Conservation (phyloP, 2,797 vertebrate genomes). For the Diplodus puntazzo region DNA sequence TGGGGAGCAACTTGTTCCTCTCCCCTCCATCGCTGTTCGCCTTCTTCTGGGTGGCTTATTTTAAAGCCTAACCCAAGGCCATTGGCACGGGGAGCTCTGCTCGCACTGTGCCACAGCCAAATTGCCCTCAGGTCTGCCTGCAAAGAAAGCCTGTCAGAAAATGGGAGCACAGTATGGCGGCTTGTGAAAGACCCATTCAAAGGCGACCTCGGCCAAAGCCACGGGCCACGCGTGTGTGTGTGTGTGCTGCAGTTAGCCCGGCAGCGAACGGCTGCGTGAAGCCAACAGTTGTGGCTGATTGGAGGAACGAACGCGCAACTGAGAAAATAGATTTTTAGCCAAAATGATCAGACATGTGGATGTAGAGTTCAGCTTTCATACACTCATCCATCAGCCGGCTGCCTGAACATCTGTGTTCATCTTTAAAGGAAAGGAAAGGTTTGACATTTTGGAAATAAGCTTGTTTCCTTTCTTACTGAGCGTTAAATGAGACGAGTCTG, state of each 20-base stretch:
- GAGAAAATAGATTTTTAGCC: neutral
- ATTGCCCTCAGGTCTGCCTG: constrained; percentile 57
- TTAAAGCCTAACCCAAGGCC: constrained; percentile 57
- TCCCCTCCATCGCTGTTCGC: constrained; percentile 24
- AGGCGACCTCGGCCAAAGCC: constrained; percentile 25
- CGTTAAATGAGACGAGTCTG: too few relatives aligned
- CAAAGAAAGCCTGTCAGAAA: constrained; percentile 54
- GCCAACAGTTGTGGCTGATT: constrained; percentile 8
- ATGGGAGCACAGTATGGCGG: constrained; percentile 68
- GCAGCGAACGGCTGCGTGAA: neutral
- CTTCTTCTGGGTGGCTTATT: constrained; percentile 56
- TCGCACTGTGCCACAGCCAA: constrained; percentile 45
- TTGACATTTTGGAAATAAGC: neutral
- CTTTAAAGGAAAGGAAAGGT: neutral
- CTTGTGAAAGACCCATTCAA: constrained; percentile 28
- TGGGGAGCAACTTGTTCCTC: constrained; percentile 33
- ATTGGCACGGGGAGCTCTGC: constrained; percentile 49
- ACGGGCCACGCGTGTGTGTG: neutral
- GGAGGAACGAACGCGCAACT: neutral
- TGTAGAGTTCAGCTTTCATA: neutral
- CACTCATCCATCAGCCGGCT: neutral
- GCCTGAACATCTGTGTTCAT: too few relatives aligned
- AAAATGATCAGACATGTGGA: neutral
- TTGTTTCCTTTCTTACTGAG: too few relatives aligned
- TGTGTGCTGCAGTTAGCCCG: neutral